phyloP scores from a whole-genome alignment of 2,888 invertebrate species.

The Chromoteleia sp. region DNA sequence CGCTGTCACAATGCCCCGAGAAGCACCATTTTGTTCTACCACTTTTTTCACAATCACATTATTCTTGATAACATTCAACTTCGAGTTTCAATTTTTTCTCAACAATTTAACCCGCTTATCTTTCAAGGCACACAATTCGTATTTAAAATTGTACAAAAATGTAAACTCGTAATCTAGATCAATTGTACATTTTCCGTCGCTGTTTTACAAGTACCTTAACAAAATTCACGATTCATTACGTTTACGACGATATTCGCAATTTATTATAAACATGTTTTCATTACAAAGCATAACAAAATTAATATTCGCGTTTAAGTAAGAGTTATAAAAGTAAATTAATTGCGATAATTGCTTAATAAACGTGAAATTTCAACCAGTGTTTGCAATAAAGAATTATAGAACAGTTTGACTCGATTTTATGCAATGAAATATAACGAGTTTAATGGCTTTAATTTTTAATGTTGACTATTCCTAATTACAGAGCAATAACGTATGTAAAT shows the following conservation, averaged over 20 bases:
- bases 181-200: too few relatives aligned
- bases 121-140: too few relatives aligned
- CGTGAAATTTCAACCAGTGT: not conserved
- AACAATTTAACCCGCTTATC: conserved; percentile 8
- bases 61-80: conserved; percentile 25
- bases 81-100: not conserved
- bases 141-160: too few relatives aligned
- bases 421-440: conserved; percentile 5
- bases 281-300: too few relatives aligned
- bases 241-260: too few relatives aligned
- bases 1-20: conserved; percentile 40
- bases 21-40: conserved; percentile 23
- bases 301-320: too few relatives aligned
- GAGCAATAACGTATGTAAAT: conserved; percentile 31
- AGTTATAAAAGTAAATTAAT: too few relatives aligned
- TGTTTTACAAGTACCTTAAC: too few relatives aligned
- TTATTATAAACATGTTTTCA: too few relatives aligned
- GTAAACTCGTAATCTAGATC: too few relatives aligned
- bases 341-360: too few relatives aligned
- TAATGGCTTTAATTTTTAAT: conserved; percentile 17
- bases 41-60: conserved; percentile 29
- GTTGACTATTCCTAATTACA: conserved; percentile 37
- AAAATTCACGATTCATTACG: too few relatives aligned
- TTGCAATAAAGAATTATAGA: conserved; percentile 12
- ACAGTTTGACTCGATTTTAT: conserved; percentile 10